phyloP scores from a whole-genome alignment of 2,797 vertebrate genomes.

The Darevskia mixta region DNA sequence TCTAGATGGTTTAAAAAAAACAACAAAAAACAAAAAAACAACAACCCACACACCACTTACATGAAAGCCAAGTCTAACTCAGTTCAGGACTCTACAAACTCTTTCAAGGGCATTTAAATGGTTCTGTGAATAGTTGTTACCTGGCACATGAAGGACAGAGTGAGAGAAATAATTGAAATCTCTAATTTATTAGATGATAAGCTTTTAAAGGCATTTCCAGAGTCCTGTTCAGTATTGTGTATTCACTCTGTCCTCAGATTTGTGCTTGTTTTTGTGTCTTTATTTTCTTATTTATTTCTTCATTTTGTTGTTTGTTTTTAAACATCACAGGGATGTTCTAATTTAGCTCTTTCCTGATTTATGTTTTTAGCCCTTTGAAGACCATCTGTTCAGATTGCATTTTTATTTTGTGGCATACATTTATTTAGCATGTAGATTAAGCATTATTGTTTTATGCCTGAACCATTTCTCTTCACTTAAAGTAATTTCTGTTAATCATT shows the following conservation, averaged over 20 bases:
- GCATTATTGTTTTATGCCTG: conserved; percentile 11
- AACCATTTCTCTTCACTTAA: conserved; percentile 23
- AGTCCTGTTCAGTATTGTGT: not conserved
- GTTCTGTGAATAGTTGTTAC: not conserved
- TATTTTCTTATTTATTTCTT: conserved; percentile 1
- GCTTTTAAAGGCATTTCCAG: not conserved
- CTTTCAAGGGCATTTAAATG: not conserved
- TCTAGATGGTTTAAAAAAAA: not conserved
- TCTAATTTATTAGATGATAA: not conserved
- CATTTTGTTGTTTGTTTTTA: conserved; percentile 30
- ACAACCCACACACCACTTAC: not conserved
- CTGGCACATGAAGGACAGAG: not conserved
- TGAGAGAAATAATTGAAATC: not conserved
- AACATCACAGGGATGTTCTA: conserved; percentile 2
- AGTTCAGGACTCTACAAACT: not conserved
- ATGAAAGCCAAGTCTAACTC: not conserved
- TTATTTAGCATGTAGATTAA: conserved; percentile 57
- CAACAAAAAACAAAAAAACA: too few relatives aligned
- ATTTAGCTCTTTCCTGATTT: not conserved
- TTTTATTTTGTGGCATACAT: conserved; percentile 33
- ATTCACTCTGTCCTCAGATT: not conserved
- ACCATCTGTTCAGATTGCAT: conserved; percentile 24
- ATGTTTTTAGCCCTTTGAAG: conserved; percentile 49
- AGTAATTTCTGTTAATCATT: conserved; percentile 45
- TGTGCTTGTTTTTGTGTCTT: conserved; percentile 12